A percentile compares a stretch with the other conserved stretches of the same genome.
Conservation (phyloP, 2,113 vertebrate species). For the Ctenomys sociabilis region DNA sequence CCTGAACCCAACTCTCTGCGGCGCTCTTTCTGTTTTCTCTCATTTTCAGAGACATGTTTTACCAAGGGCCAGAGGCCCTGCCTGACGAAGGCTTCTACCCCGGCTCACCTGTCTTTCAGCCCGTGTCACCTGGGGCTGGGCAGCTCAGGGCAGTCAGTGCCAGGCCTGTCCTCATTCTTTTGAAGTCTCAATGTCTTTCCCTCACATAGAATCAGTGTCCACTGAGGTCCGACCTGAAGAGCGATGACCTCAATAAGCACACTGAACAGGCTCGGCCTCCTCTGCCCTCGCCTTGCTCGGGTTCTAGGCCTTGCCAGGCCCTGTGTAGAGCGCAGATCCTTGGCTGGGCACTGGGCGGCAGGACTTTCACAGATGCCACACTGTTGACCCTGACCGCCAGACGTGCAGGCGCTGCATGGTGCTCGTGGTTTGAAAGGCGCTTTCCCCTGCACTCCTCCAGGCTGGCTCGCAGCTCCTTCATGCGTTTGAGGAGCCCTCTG, state of each 20-base stretch:
- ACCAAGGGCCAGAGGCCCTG: background rate
- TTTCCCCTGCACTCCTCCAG: too few relatives aligned
- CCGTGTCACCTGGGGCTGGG: background rate
- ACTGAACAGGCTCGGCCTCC: background rate
- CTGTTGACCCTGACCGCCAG: background rate
- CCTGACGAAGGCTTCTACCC: background rate
- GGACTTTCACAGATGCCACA: background rate
- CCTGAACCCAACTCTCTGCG: background rate
- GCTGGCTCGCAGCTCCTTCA: background rate
- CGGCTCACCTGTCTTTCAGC: background rate
- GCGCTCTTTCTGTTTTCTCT: background rate
- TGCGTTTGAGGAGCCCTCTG: background rate
- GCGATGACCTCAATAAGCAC: background rate
- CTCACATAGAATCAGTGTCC: background rate
- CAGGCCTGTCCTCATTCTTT: too few relatives aligned
- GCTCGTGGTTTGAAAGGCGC: too few relatives aligned
- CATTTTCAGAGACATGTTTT: background rate
- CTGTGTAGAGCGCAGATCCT: background rate
- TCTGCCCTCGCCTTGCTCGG: background rate
- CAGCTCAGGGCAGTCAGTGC: background rate
- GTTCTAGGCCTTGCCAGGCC: too few relatives aligned
- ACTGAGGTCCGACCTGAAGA: background rate
- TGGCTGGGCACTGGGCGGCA: background rate
- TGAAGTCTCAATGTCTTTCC: background rate
- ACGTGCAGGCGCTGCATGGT: too few relatives aligned